Evolutionary conservation across 2,888 invertebrate genomes (phyloP), one percentile per base, ranked within the genome.

Genomic region (Nasonovia ribisnigri): DNA sequence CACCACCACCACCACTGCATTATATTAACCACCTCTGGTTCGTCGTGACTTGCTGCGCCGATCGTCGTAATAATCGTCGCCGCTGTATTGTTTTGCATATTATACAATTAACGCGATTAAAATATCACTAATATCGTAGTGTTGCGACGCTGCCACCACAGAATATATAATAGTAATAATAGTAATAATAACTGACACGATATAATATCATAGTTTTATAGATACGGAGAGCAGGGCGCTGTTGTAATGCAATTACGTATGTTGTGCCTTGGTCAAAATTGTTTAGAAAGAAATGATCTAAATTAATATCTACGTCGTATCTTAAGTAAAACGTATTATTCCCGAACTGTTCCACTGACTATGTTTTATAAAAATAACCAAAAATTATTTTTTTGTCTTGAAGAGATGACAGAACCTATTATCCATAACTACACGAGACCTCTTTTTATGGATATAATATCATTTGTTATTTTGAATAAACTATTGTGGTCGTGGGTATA

Each of bases 391-490:
- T 67, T 36, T 77, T 20, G 6, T 20, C 36, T 6, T 3, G 77
- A 77, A 36, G 6, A 77, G 20, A 77, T 77, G 77, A 36, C 77
- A 77, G 36, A 36, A 77, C 77, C 6, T 77, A 36, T 77, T 77
- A 36, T 77, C 20, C 36, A 77, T 77, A 36, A 36, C n/a, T n/a
- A n/a, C 20, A 36, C 20, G 8, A 24, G 36, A 77, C 16, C 2
- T 36, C 20, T 77, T 77, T 77, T 77, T 36, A 36, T 77, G 36
- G 36, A 77, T 36, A 36, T 36, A 77, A 77, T 54, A 57, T 54
- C 88, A 88, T 54, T 54, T 29, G 77, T 36, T 77, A 77, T 77
- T 77, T 77, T 77, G 36, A 77, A 77, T 77, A 77, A 77, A 77
- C 24, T 77, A 77, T 77, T 77, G 77, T 36, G 26, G 57, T 24